Evolutionary conservation across 2,888 invertebrate species (phyloP).

Genomic region (Aromia moschata): DNA sequence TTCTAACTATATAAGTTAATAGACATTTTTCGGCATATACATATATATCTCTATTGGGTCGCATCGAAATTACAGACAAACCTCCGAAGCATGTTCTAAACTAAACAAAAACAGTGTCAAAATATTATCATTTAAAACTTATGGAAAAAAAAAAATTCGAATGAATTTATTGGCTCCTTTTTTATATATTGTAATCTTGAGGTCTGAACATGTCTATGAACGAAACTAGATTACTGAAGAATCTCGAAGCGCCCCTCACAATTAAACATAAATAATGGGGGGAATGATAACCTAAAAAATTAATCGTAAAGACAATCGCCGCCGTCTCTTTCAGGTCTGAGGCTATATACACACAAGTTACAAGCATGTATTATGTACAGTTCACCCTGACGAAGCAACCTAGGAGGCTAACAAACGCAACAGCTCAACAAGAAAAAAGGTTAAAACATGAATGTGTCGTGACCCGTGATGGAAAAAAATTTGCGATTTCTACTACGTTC

Average conservation of each 20-base stretch:
- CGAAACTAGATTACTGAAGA: background rate
- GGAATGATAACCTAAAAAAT: constrained; percentile 23
- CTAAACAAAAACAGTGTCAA: constrained; percentile 35
- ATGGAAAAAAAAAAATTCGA: constrained; percentile 24
- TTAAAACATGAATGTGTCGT: background rate
- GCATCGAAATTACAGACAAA: no score
- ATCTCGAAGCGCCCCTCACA: no score
- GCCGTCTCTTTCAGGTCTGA: constrained; percentile 4
- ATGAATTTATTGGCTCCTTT: background rate
- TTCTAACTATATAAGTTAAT: constrained; percentile 37
- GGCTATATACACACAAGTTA: constrained; percentile 19
- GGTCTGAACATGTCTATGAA: background rate
- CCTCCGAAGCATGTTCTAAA: no score
- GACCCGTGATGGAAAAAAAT: background rate
- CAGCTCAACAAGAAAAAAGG: background rate
- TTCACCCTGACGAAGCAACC: background rate
- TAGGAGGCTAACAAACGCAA: background rate
- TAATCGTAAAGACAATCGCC: background rate
- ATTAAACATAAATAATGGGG: constrained; percentile 3
- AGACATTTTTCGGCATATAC: constrained; percentile 34
- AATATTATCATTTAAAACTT: no score
- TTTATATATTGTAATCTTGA: background rate
- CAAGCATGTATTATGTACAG: constrained; percentile 19
- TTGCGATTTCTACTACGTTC: background rate
- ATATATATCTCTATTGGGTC: constrained; percentile 39